These are phyloP conservation scores for Lissonota sp. DNA, from an alignment of 2,888 invertebrate species.

Conservation along the genomic window DNA sequence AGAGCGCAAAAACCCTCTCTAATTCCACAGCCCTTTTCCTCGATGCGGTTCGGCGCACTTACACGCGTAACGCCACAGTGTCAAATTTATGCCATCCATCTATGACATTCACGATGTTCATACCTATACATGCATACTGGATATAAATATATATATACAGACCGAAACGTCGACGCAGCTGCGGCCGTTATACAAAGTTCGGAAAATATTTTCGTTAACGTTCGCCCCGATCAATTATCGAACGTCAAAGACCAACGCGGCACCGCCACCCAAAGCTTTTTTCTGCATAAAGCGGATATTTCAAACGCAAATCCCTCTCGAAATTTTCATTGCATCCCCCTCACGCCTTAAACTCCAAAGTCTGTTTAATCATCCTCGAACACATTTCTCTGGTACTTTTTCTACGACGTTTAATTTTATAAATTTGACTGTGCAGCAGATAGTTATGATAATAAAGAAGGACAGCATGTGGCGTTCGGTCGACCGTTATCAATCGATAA, in stretches of 20 bases:
- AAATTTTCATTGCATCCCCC: constrained; percentile 17
- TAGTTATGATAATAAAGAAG: constrained; percentile 36
- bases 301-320: constrained; percentile 13
- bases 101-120: neutral
- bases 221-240: constrained; percentile 52
- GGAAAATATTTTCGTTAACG: constrained; percentile 62
- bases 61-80: constrained; percentile 25
- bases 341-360: neutral
- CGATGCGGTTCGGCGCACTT: constrained; percentile 9
- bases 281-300: constrained; percentile 27
- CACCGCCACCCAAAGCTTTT: constrained; percentile 44
- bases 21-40: constrained; percentile 39
- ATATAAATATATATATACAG: constrained; percentile 5
- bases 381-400: neutral
- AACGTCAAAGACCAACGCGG: constrained; percentile 35
- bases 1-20: constrained; percentile 58
- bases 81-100: constrained; percentile 66
- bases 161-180: constrained; percentile 37
- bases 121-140: neutral
- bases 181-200: constrained; percentile 52
- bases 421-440: constrained; percentile 29
- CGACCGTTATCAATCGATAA: constrained; percentile 42
- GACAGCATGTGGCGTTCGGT: constrained; percentile 40
- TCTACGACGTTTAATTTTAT: constrained; percentile 11
- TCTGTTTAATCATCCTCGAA: too few species aligned